phyloP scores from a whole-genome alignment of 2,888 invertebrate genomes.

The Xanthostigma xanthostigma region DNA sequence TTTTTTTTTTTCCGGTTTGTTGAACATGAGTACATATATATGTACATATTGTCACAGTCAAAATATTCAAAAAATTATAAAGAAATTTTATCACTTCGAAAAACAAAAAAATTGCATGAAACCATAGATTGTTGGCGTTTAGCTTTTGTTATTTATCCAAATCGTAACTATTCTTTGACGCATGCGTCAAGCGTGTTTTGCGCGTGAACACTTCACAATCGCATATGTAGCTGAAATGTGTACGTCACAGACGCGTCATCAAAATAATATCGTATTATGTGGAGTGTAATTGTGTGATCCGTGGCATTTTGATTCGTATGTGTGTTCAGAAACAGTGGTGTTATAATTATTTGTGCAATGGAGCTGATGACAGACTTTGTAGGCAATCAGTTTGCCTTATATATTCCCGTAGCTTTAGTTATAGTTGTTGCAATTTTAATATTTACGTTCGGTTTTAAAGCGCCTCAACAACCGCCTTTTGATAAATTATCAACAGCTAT shows the following conservation, averaged over 20 bases:
- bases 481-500: conserved; percentile 47
- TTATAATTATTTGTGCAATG: conserved; percentile 25
- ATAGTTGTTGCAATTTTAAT: conserved; percentile 59
- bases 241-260: conserved; percentile 58
- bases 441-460: conserved; percentile 65
- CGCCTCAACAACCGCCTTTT: conserved; percentile 66
- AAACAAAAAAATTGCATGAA: no score
- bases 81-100: no score
- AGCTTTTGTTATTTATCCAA: no score
- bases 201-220: conserved; percentile 1
- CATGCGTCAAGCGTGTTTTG: no score
- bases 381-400: conserved; percentile 39
- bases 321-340: conserved; percentile 5
- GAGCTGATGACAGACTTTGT: conserved; percentile 42
- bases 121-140: no score
- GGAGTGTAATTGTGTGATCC: conserved; percentile 13
- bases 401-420: conserved; percentile 41
- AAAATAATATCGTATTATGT: conserved; percentile 24
- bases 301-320: conserved; percentile 19
- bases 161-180: no score
- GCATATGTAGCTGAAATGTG: conserved; percentile 23
- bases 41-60: no score
- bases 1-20: no score
- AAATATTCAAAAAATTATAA: no score
- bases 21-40: no score